Evolutionary conservation across 2,888 invertebrate species (phyloP), one percentile per base, ranked within the genome.

Genomic region (Argyresthia albistria): DNA sequence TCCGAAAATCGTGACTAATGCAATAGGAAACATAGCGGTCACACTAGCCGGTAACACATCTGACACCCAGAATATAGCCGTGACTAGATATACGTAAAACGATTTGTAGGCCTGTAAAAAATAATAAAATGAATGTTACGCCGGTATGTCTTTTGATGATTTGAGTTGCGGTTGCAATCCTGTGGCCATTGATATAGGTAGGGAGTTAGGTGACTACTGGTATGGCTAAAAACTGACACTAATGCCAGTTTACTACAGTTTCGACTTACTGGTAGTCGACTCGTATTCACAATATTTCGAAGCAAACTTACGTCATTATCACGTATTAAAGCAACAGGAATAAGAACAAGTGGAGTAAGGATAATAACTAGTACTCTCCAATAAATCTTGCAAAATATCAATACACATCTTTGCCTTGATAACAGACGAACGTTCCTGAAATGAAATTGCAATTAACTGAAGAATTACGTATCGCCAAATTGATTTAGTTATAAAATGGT

Each of bases 71-170:
- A 70, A 81, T 0, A 70, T 62, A 11, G 58, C 50, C 16, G 71
- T 67, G 12, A 80, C 57, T 2, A 78, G 57, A 55, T 80, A 79
- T 6, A 73, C 61, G 56, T 74, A 82, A 49, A 80, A 76, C 58
- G 72, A 59, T 25, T 59, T 51, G 54, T 66, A 69, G 0, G 65
- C 64, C 67, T 66, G 56, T 7, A 61, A 45, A 10, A 10, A 10
- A 14, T 45, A 15, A 45, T 7, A 15, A 15, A 14, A n/a, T n/a
- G n/a, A n/a, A n/a, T n/a, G n/a, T n/a, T n/a, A n/a, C n/a, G n/a
- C n/a, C n/a, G n/a, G n/a, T n/a, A n/a, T n/a, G n/a, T n/a, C n/a
- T n/a, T n/a, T n/a, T n/a, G n/a, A n/a, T n/a, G n/a, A n/a, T n/a
- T n/a, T n/a, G n/a, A n/a, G n/a, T n/a, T n/a, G n/a, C n/a, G n/a